phyloP scores from a whole-genome alignment of 2,113 vertebrate genomes.

The Chelonoidis abingdonii region DNA sequence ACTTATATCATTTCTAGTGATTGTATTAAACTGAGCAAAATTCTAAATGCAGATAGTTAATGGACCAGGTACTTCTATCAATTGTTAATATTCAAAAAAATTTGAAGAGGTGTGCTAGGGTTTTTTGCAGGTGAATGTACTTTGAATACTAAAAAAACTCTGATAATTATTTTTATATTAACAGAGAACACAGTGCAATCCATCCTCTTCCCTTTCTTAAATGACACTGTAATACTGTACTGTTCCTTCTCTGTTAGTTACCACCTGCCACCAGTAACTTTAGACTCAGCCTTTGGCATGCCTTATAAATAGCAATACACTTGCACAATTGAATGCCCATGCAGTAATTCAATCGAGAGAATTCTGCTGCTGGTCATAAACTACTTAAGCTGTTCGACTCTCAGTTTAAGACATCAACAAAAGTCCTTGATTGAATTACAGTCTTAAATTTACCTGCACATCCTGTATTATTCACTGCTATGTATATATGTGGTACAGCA shows the following conservation, averaged over 20 bases:
- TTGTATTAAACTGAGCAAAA: neutral
- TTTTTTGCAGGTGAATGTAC: neutral
- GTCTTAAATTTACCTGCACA: constrained; percentile 21
- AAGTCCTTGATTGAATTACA: constrained; percentile 53
- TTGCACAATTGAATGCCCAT: constrained; percentile 61
- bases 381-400: constrained; percentile 49
- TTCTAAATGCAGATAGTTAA: neutral
- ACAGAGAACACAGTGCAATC: constrained; percentile 2
- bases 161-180: constrained; percentile 47
- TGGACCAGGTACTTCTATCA: neutral
- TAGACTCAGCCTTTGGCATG: constrained; percentile 44
- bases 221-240: constrained; percentile 20
- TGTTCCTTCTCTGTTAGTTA: constrained; percentile 56
- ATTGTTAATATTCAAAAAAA: neutral
- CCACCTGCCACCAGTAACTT: constrained; percentile 35
- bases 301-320: constrained; percentile 61
- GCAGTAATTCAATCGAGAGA: constrained; percentile 62
- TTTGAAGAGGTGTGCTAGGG: neutral
- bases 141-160: neutral
- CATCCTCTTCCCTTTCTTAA: constrained; percentile 34
- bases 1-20: neutral
- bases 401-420: constrained; percentile 42
- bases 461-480: constrained; percentile 27
- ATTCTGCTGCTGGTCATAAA: constrained; percentile 51
- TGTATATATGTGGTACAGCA: neutral